phyloP scores from a whole-genome alignment of 2,888 invertebrate genomes.

The Pheosia gnoma region DNA sequence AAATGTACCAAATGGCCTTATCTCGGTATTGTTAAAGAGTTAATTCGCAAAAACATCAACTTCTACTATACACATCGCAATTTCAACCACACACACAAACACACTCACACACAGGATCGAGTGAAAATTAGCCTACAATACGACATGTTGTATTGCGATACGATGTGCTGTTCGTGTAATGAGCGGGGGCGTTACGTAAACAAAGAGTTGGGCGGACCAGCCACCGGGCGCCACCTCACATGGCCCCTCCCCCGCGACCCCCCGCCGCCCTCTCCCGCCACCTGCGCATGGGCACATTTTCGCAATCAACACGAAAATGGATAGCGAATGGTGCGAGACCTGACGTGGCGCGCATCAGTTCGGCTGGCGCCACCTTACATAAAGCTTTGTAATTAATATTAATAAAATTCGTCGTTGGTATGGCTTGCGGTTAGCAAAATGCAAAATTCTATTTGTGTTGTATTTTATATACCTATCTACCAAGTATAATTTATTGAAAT shows the following conservation, averaged over 20 bases:
- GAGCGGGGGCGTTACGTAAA: constrained; percentile 80
- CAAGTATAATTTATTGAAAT: too few relatives aligned
- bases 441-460: constrained; percentile 7
- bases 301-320: constrained; percentile 63
- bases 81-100: not conserved
- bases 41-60: not conserved
- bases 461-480: constrained; percentile 6
- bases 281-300: constrained; percentile 72
- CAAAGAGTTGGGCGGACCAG: constrained; percentile 81
- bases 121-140: constrained; percentile 18
- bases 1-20: too few relatives aligned
- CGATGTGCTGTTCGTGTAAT: constrained; percentile 61
- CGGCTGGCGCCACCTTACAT: constrained; percentile 49
- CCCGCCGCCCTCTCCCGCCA: constrained; percentile 46
- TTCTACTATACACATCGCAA: not conserved
- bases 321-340: constrained; percentile 26
- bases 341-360: constrained; percentile 21
- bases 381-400: constrained; percentile 36
- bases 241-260: constrained; percentile 46
- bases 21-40: too few relatives aligned
- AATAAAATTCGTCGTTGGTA: constrained; percentile 12
- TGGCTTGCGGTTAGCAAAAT: constrained; percentile 12
- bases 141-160: constrained; percentile 50
- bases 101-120: constrained; percentile 7
- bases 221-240: constrained; percentile 66